A percentile compares a stretch with the other conserved stretches of the same genome.
phyloP scores from a whole-genome alignment of 2,113 vertebrate species.

The Chaetodon auriga region DNA sequence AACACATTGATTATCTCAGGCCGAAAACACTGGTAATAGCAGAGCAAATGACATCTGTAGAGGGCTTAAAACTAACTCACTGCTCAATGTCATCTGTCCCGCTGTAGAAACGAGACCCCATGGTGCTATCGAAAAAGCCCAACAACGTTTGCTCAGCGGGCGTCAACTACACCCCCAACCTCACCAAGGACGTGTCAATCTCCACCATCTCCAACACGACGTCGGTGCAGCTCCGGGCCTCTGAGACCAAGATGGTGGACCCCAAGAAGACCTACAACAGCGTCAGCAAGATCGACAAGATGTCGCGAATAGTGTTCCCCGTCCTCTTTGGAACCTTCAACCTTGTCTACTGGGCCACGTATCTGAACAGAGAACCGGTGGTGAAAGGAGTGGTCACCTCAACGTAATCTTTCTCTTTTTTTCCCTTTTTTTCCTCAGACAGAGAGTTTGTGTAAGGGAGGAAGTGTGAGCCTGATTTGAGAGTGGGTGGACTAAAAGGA shows the following conservation, averaged over 20 bases:
- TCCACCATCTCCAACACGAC: constrained; percentile 90
- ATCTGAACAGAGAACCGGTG: constrained; percentile 96
- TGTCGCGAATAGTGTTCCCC: constrained; percentile 97
- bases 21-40: neutral
- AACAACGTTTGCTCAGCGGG: constrained; percentile 90
- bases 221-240: constrained; percentile 84
- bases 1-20: constrained; percentile 33
- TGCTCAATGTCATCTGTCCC: constrained; percentile 30
- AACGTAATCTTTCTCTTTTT: constrained; percentile 78
- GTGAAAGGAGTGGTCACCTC: constrained; percentile 90
- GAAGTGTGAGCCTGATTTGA: neutral
- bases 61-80: neutral
- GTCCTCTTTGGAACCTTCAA: constrained; percentile 98
- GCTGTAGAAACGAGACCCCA: constrained; percentile 92
- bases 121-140: constrained; percentile 90
- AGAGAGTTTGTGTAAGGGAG: constrained; percentile 1
- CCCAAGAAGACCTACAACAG: constrained; percentile 99
- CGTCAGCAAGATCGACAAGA: constrained; percentile 98
- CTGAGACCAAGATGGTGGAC: constrained; percentile 89
- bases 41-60: constrained; percentile 1
- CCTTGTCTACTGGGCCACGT: constrained; percentile 99
- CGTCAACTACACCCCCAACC: constrained; percentile 91
- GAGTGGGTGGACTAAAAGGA: constrained; percentile 23
- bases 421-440: neutral
- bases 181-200: constrained; percentile 91